Evolutionary conservation across 2,888 invertebrate species (phyloP).

Genomic region (Acanthosoma haemorrhoidale): DNA sequence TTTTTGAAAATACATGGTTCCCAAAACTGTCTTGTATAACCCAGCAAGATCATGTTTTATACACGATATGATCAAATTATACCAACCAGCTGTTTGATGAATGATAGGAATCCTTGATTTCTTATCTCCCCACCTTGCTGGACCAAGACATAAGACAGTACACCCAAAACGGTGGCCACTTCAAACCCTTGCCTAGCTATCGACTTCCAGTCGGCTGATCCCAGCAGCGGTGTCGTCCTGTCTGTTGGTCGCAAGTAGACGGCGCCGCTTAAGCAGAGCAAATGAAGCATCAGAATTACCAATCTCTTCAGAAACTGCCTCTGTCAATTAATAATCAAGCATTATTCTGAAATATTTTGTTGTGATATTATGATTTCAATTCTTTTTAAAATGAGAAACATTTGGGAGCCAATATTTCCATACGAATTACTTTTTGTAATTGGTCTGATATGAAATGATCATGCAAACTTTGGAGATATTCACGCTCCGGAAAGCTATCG

Average conservation of each 20-base stretch:
- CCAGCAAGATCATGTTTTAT: too few species aligned
- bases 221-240: slow-evolving; percentile 53
- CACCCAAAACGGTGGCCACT: slow-evolving; percentile 76
- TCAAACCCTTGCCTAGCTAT: slow-evolving; percentile 69
- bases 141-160: slow-evolving; percentile 78
- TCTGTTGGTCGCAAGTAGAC: slow-evolving; percentile 83
- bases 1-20: too few species aligned
- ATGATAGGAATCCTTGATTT: slow-evolving; percentile 86
- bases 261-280: slow-evolving; percentile 80
- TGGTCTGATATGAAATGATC: too few species aligned
- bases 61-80: too few species aligned
- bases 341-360: too few species aligned
- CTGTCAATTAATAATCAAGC: slow-evolving; percentile 52
- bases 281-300: slow-evolving; percentile 78
- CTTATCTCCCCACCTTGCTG: slow-evolving; percentile 93
- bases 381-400: too few species aligned
- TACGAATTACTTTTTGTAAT: too few species aligned
- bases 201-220: slow-evolving; percentile 50
- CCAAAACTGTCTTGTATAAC: too few species aligned
- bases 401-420: too few species aligned
- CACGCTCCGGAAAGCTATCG: too few species aligned
- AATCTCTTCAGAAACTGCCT: slow-evolving; percentile 89
- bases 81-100: slow-evolving; percentile 82
- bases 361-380: too few species aligned
- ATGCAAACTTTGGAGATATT: too few species aligned